These are phyloP conservation scores for Mugil cephalus DNA, from an alignment of 2,113 vertebrate genomes.

Conservation along the genomic window DNA sequence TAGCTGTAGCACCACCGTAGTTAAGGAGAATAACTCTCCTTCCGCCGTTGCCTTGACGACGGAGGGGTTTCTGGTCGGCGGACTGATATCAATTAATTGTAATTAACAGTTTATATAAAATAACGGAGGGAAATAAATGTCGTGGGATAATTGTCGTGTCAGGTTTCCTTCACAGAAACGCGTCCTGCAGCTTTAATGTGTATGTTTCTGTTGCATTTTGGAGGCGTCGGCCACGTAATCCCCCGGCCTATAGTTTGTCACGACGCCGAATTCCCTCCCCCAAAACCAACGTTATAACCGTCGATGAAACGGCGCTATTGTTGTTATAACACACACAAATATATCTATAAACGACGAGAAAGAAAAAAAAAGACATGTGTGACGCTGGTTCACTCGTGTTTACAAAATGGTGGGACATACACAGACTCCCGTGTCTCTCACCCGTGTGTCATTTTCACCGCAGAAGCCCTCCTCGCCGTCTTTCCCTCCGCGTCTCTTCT, in stretches of 20 bases:
- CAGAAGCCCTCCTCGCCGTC: conserved; percentile 61
- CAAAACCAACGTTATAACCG: neutral
- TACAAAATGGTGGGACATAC: conserved; percentile 7
- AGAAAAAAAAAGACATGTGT: too few relatives aligned
- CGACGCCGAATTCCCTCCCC: neutral
- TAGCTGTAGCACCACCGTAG: too few relatives aligned
- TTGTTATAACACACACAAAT: neutral
- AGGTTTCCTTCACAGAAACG: neutral
- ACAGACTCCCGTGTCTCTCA: conserved; percentile 49
- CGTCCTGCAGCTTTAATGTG: neutral
- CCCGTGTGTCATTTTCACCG: conserved; percentile 64
- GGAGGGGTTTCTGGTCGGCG: neutral
- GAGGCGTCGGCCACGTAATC: neutral
- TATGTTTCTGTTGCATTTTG: neutral
- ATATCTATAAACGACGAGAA: neutral
- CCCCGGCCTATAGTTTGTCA: neutral
- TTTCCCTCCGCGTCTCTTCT: conserved; percentile 68
- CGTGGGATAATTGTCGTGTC: neutral
- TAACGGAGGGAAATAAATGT: too few relatives aligned
- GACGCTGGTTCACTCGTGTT: neutral
- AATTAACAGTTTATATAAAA: neutral
- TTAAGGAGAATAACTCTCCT: neutral
- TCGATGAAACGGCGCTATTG: too few relatives aligned
- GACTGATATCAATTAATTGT: neutral
- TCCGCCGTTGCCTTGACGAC: conserved; percentile 13